phyloP scores from a whole-genome alignment of 2,888 invertebrate species.

The Drosophila subquinaria region DNA sequence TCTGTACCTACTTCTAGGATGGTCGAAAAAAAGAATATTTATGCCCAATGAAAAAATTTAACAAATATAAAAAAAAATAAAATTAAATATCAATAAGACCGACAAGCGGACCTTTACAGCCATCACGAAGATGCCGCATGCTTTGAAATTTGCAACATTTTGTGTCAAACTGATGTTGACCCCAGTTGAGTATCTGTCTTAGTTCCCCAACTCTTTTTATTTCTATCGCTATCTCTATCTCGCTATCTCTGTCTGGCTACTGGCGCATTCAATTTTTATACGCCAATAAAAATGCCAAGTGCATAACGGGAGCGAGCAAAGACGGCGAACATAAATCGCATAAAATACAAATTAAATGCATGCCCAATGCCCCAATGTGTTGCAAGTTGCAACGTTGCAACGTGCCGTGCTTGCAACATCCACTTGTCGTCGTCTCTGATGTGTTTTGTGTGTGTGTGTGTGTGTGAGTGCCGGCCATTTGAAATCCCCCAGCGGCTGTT shows the following conservation, averaged over 20 bases:
- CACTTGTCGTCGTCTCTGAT: conserved; percentile 27
- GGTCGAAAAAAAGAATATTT: too few species aligned
- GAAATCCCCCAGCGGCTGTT: conserved; percentile 48
- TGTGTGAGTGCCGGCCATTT: conserved; percentile 59
- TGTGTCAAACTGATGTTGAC: conserved; percentile 36
- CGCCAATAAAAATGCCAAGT: conserved; percentile 70
- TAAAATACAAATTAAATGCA: conserved; percentile 74
- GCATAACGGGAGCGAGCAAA: conserved; percentile 60
- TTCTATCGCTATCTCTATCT: too few species aligned
- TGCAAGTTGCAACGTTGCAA: conserved; percentile 1
- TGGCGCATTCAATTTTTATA: conserved; percentile 45
- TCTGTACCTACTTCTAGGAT: too few species aligned
- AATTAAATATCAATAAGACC: too few species aligned
- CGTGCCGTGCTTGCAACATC: conserved; percentile 7
- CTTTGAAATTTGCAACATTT: conserved; percentile 51
- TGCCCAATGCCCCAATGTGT: conserved; percentile 39
- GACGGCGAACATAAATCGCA: conserved; percentile 68
- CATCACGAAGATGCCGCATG: conserved; percentile 44
- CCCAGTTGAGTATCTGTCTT: neutral
- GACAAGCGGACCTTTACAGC: neutral
- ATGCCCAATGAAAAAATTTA: too few species aligned
- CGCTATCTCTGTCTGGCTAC: neutral
- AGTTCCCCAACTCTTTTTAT: neutral
- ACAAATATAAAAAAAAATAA: too few species aligned
- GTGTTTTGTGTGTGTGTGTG: conserved; percentile 49